These are phyloP conservation scores for Microplitis demolitor DNA, from an alignment of 1,140 invertebrate species.

Conservation along the genomic window DNA sequence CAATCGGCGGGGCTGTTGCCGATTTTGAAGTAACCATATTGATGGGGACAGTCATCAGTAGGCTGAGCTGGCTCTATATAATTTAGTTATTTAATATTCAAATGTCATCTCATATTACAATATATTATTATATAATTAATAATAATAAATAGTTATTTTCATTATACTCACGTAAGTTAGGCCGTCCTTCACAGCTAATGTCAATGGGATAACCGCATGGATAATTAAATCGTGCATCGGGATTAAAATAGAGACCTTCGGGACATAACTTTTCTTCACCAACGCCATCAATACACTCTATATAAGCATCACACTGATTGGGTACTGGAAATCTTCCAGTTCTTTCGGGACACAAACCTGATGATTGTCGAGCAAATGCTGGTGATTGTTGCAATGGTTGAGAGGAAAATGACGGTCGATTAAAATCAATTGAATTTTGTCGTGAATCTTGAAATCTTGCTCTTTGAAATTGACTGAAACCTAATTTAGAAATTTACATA, in stretches of 20 bases:
- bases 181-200: conserved; percentile 74
- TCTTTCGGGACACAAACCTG: conserved; percentile 64
- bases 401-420: neutral
- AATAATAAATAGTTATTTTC: neutral
- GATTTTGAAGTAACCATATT: conserved; percentile 81
- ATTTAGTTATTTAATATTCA: neutral
- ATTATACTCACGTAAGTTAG: conserved; percentile 71
- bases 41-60: conserved; percentile 81
- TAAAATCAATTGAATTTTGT: conserved; percentile 12
- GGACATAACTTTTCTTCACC: conserved; percentile 79
- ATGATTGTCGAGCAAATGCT: conserved; percentile 6
- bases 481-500: conserved; percentile 2
- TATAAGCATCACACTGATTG: conserved; percentile 77
- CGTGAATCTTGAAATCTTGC: conserved; percentile 10
- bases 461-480: conserved; percentile 37
- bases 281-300: conserved; percentile 74
- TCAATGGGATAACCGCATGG: conserved; percentile 85
- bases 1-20: conserved; percentile 72
- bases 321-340: conserved; percentile 73
- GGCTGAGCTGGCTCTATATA: conserved; percentile 66
- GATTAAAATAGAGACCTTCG: conserved; percentile 83
- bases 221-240: conserved; percentile 72
- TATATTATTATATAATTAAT: neutral
- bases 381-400: neutral
- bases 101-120: neutral